These are phyloP conservation scores for Pomatorhinus ruficollis DNA, from an alignment of 2,113 vertebrate species.

Conservation along the genomic window DNA sequence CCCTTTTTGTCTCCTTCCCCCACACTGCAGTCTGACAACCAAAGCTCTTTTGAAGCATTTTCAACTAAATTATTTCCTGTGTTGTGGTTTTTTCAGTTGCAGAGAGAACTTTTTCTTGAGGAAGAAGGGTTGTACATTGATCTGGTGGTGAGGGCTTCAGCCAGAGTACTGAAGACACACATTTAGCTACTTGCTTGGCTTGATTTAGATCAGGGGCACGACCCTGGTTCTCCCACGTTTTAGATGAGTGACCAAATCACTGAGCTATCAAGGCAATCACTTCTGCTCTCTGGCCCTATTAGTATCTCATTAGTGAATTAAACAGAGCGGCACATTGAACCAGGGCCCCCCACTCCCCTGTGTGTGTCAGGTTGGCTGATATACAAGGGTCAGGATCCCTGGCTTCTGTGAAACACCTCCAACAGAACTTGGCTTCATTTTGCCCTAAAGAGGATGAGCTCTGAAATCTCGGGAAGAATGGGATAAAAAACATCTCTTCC, in stretches of 20 bases:
- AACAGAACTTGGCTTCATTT: background rate
- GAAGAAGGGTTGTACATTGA: background rate
- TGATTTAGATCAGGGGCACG: constrained; percentile 5
- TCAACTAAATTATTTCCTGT: background rate
- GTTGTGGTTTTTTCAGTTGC: background rate
- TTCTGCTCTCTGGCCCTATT: constrained; percentile 24
- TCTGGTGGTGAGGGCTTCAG: background rate
- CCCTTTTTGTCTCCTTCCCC: background rate
- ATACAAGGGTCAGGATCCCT: background rate
- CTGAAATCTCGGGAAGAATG: background rate
- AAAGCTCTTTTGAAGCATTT: background rate
- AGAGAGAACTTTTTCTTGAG: background rate
- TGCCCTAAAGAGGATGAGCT: background rate
- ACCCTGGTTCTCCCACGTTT: background rate
- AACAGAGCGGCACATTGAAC: background rate
- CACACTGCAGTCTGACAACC: background rate
- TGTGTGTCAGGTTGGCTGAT: background rate
- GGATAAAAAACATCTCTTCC: background rate
- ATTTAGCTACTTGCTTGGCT: constrained; percentile 5
- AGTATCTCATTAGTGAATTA: constrained; percentile 42
- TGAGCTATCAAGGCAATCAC: constrained; percentile 40
- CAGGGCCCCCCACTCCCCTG: background rate
- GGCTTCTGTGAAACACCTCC: background rate
- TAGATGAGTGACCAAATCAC: constrained; percentile 19
- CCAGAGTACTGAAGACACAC: background rate